Evolutionary conservation across 1,140 invertebrate genomes (phyloP), one percentile per base, ranked within the genome.

Genomic region (Drosophila tristis): DNA sequence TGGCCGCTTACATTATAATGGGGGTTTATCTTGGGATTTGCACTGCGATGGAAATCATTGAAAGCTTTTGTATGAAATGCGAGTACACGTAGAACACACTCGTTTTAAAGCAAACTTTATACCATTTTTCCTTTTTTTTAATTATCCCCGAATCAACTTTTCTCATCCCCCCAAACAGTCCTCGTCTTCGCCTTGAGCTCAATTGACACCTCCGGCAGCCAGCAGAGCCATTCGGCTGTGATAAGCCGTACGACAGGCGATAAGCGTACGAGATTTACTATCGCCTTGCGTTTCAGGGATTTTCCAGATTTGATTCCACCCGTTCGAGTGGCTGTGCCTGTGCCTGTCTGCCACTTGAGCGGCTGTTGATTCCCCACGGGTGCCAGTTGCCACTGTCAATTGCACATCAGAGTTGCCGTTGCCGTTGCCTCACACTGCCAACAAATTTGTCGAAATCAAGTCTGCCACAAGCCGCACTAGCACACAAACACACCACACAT

Each of bases 231-330:
- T 54, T 29, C 16, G 59, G 51, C 67, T 65, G 31, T 82, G 80
- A 84, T 82, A 84, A 82, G 80, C 79, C 80, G 66, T 59, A 59
- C 71, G 81, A 80, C 86, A 86, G 78, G 78, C 73, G 45, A 80
- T 86, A 86, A 80, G 78, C 73, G 45, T 49, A 35, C 25, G 16
- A 73, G 82, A 86, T 86, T 78, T 78, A 78, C 78, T 74, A 71
- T 80, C 59, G 78, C 61, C 67, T 49, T 70, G 80, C 80, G 58
- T 63, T 74, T 58, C 71, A 59, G 81, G 72, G 68, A 80, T 65
- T 77, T 77, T 77, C 48, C 60, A 56, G 53, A 76, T 67, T 74
- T 86, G 67, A 80, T 77, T 80, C 4, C 4, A 39, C 35, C 4
- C 11, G 35, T 39, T 5, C 35, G 35, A 39, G 35, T 39, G 35